A percentile compares a stretch with the other conserved stretches of the same genome.
Evolutionary conservation across 1,140 invertebrate species (phyloP).

Genomic region (Ganaspis sp.): DNA sequence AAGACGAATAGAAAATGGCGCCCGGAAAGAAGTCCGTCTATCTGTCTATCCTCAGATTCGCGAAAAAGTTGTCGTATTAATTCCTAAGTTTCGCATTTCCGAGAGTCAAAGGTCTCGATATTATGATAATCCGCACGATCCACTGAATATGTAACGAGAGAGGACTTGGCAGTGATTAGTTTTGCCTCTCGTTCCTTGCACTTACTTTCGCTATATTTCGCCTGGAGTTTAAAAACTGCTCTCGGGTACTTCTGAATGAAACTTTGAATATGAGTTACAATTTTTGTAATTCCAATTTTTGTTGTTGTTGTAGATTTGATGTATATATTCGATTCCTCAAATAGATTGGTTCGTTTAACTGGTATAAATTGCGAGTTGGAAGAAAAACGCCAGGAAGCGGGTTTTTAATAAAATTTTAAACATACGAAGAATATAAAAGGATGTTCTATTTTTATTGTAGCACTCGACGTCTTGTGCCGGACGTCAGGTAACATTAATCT

Average conservation of each 20-base stretch:
- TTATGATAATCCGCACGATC: conserved; percentile 72
- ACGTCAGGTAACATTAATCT: too few species aligned
- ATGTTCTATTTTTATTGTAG: conserved; percentile 39
- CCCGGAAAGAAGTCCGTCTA: conserved; percentile 41
- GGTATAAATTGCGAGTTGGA: too few species aligned
- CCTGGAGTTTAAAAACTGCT: too few species aligned
- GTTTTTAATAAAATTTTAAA: too few species aligned
- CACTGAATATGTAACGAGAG: conserved; percentile 74
- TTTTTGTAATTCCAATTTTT: too few species aligned
- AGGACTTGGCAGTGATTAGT: conserved; percentile 68
- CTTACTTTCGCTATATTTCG: background rate
- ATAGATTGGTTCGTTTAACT: too few species aligned
- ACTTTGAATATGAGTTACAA: too few species aligned
- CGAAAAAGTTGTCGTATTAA: conserved; percentile 50
- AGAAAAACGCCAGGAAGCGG: too few species aligned
- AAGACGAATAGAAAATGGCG: background rate
- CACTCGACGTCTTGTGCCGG: too few species aligned
- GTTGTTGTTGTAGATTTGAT: too few species aligned
- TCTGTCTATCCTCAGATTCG: conserved; percentile 54
- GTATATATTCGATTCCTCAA: too few species aligned
- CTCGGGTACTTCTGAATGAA: too few species aligned
- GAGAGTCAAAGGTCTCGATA: conserved; percentile 68
- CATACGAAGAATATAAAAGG: conserved; percentile 53
- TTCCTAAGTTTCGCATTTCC: conserved; percentile 53
- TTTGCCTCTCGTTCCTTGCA: conserved; percentile 55